Base-by-base conservation (phyloP, 2,888 invertebrate genomes). In the Cremastinae sp. region DNA sequence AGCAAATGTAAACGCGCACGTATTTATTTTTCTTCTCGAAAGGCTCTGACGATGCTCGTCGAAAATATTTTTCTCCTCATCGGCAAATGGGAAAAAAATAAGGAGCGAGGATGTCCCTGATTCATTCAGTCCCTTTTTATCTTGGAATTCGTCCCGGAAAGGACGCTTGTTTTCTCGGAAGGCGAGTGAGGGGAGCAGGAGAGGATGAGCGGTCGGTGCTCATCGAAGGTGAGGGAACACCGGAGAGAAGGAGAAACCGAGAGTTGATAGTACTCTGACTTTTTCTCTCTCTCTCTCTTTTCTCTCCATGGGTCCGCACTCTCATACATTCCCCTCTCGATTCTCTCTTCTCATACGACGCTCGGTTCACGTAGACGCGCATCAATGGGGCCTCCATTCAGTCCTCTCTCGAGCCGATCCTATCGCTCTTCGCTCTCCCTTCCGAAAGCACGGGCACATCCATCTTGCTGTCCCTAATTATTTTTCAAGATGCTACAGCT, bases 141-240 rank as follows among this genome's bases (percentile, higher is more conserved):
- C 88, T 89, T 79, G 87, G 89, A 88, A 89, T 89, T 89, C 86
- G 87, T 89, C 89, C 89, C 89, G 89, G 89, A 89, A 89, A 89
- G 89, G 87, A 87, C 87, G 88, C 86, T 81, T 81, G 86, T 87
- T 89, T 89, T 89, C 89, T 89, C 72, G 87, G 89, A 88, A 89
- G 85, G 79, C 79, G 75, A 79, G 79, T 81, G 80, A 65, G 58
- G 61, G 3, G 18, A 66, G 61, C 34, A 72, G 62, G 71, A 66
- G 49, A 65, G 36, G 68, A 61, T 28, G 54, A 68, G 58, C 47
- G 79, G 78, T 78, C 65, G 62, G 62, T 70, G 73, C 22, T 28
- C 2, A 28, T 28, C 28, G 74, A 77, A 74, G 74, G 71, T 59
- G 69, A 72, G 65, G 69, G 69, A 75, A 73, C 53, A 69, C 71